These are phyloP conservation scores for Melolontha melolontha DNA, from an alignment of 2,888 invertebrate species.

Conservation along the genomic window DNA sequence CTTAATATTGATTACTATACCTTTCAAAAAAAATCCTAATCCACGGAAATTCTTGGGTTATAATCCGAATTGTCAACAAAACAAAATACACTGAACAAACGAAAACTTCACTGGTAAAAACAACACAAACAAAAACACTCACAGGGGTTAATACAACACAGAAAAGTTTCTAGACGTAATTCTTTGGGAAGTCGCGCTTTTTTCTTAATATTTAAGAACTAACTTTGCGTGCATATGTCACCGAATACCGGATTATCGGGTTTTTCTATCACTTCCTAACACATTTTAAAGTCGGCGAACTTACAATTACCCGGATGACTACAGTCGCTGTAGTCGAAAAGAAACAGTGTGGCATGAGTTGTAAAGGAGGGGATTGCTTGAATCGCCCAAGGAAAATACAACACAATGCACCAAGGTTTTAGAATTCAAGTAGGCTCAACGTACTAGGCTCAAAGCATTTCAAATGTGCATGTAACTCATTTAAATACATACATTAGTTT, in stretches of 20 bases:
- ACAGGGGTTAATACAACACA: constrained; percentile 19
- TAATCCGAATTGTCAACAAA: constrained; percentile 21
- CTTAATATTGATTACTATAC: constrained; percentile 3
- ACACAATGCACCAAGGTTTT: constrained; percentile 31
- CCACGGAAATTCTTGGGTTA: not conserved
- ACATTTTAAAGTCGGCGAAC: constrained; percentile 40
- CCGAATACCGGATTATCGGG: constrained; percentile 27
- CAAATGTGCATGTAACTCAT: not conserved
- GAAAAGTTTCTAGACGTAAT: not conserved
- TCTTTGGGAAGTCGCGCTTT: constrained; percentile 11
- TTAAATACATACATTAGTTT: not conserved
- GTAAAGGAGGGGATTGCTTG: constrained; percentile 34
- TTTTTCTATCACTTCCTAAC: constrained; percentile 31
- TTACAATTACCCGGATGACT: constrained; percentile 36
- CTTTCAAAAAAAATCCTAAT: constrained; percentile 4
- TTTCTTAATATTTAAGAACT: constrained; percentile 7
- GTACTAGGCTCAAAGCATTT: not conserved
- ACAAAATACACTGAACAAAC: constrained; percentile 23
- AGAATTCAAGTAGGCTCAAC: constrained; percentile 21
- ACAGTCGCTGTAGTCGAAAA: constrained; percentile 36
- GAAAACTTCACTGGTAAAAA: constrained; percentile 25
- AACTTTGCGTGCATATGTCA: constrained; percentile 10
- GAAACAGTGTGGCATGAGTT: constrained; percentile 35
- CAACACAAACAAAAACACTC: constrained; percentile 19
- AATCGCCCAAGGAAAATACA: constrained; percentile 31